These are phyloP conservation scores for Campylomormyrus tamandua DNA, from an alignment of 2,113 vertebrate genomes.

Conservation along the genomic window DNA sequence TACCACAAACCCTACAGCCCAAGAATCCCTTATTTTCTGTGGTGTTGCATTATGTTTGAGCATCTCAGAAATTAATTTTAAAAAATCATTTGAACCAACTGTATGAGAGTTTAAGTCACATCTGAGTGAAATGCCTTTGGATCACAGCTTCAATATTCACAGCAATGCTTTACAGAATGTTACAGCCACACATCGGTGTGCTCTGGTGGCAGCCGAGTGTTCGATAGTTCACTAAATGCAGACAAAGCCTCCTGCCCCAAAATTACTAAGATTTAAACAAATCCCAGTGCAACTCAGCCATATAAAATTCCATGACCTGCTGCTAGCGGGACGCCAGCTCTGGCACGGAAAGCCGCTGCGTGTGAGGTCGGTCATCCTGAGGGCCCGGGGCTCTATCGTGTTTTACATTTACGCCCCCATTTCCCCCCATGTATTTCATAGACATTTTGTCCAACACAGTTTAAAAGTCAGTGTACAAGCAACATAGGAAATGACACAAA, in stretches of 20 bases:
- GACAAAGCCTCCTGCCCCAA: no score
- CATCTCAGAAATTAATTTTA: background rate
- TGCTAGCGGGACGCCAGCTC: background rate
- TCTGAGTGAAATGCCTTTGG: background rate
- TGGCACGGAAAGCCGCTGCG: background rate
- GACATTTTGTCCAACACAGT: background rate
- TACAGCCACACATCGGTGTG: background rate
- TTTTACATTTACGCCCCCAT: background rate
- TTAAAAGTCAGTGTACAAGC: background rate
- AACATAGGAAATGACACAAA: background rate
- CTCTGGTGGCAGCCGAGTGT: background rate
- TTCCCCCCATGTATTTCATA: background rate
- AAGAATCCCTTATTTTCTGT: background rate
- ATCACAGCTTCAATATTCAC: background rate
- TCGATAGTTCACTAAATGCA: background rate
- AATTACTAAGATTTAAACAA: constrained; percentile 6
- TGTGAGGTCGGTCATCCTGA: background rate
- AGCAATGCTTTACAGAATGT: background rate
- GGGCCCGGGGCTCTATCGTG: background rate
- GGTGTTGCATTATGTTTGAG: background rate
- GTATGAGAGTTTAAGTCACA: background rate
- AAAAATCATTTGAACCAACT: background rate
- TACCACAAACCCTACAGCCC: background rate
- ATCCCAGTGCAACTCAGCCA: background rate
- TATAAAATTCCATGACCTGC: constrained; percentile 10